phyloP scores from a whole-genome alignment of 2,113 vertebrate genomes.

The Spheniscus mendiculus region DNA sequence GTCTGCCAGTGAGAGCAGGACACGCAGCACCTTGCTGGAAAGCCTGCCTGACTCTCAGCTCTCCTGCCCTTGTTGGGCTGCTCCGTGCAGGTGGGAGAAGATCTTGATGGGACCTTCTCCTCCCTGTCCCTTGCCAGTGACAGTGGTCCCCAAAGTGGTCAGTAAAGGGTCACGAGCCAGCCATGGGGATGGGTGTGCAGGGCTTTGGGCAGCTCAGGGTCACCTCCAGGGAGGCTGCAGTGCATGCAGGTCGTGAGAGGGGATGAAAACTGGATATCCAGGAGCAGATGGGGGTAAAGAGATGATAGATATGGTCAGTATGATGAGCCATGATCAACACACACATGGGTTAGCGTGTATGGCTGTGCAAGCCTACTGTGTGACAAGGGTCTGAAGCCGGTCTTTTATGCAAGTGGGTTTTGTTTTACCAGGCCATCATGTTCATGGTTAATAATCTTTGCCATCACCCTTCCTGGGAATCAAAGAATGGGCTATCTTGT shows the following conservation, averaged over 20 bases:
- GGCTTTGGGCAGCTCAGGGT: background rate
- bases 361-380: background rate
- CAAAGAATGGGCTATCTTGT: background rate
- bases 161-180: rapidly evolving
- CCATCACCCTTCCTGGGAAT: background rate
- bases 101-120: background rate
- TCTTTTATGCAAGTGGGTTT: background rate
- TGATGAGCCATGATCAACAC: background rate
- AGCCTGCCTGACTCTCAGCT: background rate
- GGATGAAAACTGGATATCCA: background rate
- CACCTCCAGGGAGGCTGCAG: background rate
- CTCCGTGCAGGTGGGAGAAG: background rate
- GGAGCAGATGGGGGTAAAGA: background rate
- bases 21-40: rapidly evolving
- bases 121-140: background rate
- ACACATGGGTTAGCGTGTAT: rapidly evolving
- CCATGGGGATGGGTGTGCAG: background rate
- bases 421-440: background rate
- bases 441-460: background rate
- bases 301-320: background rate
- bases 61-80: background rate
- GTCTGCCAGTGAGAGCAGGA: background rate
- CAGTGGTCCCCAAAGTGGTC: background rate
- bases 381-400: background rate
- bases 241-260: rapidly evolving